These are phyloP conservation scores for Pseudorhiza aurosa DNA, from an alignment of 30 jellyfish, hydroid and myxozoan species.

Conservation along the genomic window DNA sequence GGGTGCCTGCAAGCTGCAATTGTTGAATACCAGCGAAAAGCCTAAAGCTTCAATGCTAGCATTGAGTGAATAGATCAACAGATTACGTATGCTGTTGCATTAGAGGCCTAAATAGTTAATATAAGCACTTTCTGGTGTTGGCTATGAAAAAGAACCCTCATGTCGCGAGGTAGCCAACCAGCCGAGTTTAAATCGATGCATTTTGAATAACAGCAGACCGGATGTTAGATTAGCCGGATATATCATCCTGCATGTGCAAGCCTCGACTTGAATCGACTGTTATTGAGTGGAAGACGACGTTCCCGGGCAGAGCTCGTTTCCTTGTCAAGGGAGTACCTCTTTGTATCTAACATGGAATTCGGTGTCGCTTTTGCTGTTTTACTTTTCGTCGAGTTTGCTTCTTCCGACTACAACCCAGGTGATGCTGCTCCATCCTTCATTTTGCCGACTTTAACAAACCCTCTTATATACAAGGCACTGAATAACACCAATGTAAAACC, in stretches of 20 bases:
- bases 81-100: slow-evolving; percentile 9
- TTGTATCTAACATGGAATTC: neutral
- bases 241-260: no score
- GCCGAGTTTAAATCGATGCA: no score
- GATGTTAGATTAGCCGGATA: no score
- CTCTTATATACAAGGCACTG: slow-evolving; percentile 83
- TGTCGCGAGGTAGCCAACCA: no score
- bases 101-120: no score
- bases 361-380: neutral
- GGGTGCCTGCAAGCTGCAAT: neutral
- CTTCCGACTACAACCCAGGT: slow-evolving; percentile 76
- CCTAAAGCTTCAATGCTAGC: slow-evolving; percentile 30
- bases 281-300: no score
- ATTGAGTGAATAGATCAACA: slow-evolving; percentile 10
- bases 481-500: slow-evolving; percentile 80
- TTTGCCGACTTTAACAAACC: slow-evolving; percentile 83
- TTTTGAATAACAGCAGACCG: no score
- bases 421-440: slow-evolving; percentile 93
- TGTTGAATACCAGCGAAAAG: slow-evolving; percentile 43
- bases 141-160: no score
- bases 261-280: no score
- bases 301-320: no score
- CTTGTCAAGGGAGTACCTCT: no score
- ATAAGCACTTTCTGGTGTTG: no score
- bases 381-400: neutral